Evolutionary conservation across 2,797 vertebrate genomes (phyloP), one percentile per base, ranked within the genome.

Genomic region (Hafferia zeledoni): DNA sequence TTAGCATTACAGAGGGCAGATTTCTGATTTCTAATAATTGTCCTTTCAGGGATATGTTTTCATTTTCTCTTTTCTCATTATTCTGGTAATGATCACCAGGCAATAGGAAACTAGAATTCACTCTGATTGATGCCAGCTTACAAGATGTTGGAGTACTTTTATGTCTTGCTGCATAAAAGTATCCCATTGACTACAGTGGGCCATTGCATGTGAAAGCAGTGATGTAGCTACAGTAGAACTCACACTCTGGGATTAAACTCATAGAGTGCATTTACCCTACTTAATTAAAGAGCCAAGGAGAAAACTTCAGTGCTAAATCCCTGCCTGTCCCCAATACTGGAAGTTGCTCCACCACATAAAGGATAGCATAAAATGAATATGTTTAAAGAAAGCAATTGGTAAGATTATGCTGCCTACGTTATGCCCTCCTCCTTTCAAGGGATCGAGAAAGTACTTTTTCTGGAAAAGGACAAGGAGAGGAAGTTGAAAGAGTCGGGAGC

Each of bases 11-110:
- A 90, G 59, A 64, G 80, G 60, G 46, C 25, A 92, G 50, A 79
- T 69, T 85, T 90, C 90, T 74, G 47, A 83, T 71, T 87, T 90
- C 89, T 76, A 89, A 92, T 82, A 91, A 59, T 72, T 77, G 39
- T 81, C 57, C 35, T 88, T 81, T 89, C 2, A 0, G 2, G 17
- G 28, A 56, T 20, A 61, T 78, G 65, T 61, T 43, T 3, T 5
- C 23, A 33, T 56, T 55, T 4, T 2, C 12, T 10, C 5, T 91
- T 68, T 76, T 28, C n/a, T 91, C 2, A 8, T 88, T 91, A 56
- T 18, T 59, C 27, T 72, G 41, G 20, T 63, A 77, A 92, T 57
- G 60, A 80, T 41, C 53, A 55, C 35, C 80, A 79, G 67, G 23
- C 31, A 47, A 49, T n/a, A 60, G 27, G 30, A 90, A 60, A 60